Base-by-base conservation (phyloP, 2,888 invertebrate genomes). In the Tenthredo livida region DNA sequence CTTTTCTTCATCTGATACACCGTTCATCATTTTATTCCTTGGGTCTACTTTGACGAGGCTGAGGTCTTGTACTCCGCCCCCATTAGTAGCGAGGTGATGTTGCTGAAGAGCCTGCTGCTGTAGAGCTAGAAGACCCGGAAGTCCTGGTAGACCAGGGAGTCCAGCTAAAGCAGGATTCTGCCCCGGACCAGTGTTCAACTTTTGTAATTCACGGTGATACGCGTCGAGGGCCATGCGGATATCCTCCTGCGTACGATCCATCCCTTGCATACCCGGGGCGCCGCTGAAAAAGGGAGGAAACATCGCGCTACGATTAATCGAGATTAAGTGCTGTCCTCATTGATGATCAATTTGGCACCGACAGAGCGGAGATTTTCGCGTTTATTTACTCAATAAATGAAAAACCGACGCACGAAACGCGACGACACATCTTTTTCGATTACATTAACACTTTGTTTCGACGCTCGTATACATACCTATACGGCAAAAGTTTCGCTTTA, bases 161-260 rank as follows among this genome's bases (percentile, higher is more conserved):
- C 94, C 95, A 82, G 96, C 95, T 89, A 96, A 82, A 2, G 89
- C 88, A 0, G 91, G 87, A 86, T 89, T 92, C 84, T 91, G 92
- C 4, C 92, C 92, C 5, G 92, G 89, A 3, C 95, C 95, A 12
- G 96, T 96, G 91, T 97, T 98, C 88, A 99, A 94, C 93, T 98
- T 98, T 91, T 97, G 97, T 87, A 99, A 95, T 94, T 99, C 99
- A 87, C 98, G 96, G 92, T 98, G 98, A 94, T 98, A 98, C 40
- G 98, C 97, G 91, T 98, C 98, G 72, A 98, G 94, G 15, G 98
- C 98, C 94, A 98, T 95, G 67, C 98, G 96, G 91, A 98, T 97
- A 90, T 98, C 98, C 89, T 98, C 98, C 88, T 96, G 96, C n/a
- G 97, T 94, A 87, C 93, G 94, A 89, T 93, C 94, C 86, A 93